Evolutionary conservation across 2,888 invertebrate genomes (phyloP).

Genomic region (Meiosimyza decipiens): DNA sequence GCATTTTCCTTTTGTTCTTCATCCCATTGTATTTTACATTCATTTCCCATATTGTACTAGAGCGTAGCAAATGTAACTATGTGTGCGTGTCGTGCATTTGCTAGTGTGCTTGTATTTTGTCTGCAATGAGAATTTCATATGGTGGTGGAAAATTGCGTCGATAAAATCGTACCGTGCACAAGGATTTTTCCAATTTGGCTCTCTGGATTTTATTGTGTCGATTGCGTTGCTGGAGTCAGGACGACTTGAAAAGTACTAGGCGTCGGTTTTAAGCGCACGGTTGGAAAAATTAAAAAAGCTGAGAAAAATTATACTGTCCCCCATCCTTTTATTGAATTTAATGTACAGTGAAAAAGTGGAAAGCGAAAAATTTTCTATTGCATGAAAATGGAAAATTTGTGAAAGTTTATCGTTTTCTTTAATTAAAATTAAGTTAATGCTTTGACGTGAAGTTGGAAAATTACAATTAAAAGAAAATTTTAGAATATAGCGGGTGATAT

Average conservation of each 20-base stretch:
- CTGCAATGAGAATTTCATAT: conserved; percentile 11
- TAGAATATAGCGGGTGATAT: not conserved
- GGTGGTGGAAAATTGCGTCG: conserved; percentile 46
- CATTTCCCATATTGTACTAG: conserved; percentile 13
- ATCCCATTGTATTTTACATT: not conserved
- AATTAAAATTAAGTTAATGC: not conserved
- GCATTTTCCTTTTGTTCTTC: conserved; percentile 8
- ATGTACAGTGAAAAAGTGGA: conserved; percentile 20
- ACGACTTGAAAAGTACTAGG: conserved; percentile 52
- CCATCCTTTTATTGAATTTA: not conserved
- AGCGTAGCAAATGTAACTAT: not conserved
- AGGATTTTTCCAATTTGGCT: conserved; percentile 58
- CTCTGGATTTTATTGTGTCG: conserved; percentile 61
- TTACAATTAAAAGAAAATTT: conserved; percentile 14
- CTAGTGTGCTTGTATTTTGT: not conserved
- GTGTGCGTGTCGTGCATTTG: not conserved
- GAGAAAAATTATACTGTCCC: conserved; percentile 40
- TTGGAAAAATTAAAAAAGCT: conserved; percentile 36
- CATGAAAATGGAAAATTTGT: conserved; percentile 8
- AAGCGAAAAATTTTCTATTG: conserved; percentile 12
- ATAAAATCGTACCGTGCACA: conserved; percentile 33
- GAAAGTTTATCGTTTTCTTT: not conserved
- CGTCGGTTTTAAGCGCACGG: conserved; percentile 41
- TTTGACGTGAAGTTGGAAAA: conserved; percentile 9
- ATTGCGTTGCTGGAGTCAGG: conserved; percentile 66